phyloP scores from a whole-genome alignment of 2,888 invertebrate genomes.

The Syrista parreyssii region DNA sequence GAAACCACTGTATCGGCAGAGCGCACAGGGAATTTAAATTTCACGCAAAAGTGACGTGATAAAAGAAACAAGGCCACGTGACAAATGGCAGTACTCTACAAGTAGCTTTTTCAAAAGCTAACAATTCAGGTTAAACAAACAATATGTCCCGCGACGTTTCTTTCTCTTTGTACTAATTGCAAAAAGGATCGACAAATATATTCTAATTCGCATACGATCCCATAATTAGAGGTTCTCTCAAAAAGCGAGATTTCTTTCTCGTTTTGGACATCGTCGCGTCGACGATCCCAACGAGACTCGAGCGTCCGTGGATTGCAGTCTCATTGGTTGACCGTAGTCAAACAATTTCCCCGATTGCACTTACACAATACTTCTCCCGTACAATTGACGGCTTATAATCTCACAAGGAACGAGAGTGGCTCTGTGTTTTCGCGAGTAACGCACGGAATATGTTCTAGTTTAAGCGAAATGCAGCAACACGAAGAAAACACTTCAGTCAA shows the following conservation, averaged over 20 bases:
- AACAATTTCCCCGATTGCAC: slow-evolving; percentile 5
- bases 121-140: slow-evolving; percentile 24
- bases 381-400: not conserved
- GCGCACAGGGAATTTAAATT: slow-evolving; percentile 37
- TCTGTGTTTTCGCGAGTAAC: not conserved
- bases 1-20: not conserved
- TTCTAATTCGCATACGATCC: not conserved
- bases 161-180: not conserved
- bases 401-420: not conserved
- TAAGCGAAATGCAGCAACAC: slow-evolving; percentile 24
- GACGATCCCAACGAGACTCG: slow-evolving; percentile 12
- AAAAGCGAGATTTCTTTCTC: slow-evolving; percentile 18
- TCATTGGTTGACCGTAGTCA: slow-evolving; percentile 25
- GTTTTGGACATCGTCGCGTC: slow-evolving; percentile 35
- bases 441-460: slow-evolving; percentile 12
- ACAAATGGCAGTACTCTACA: slow-evolving; percentile 38
- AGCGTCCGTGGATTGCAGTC: slow-evolving; percentile 32
- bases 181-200: not conserved
- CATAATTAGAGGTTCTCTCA: not conserved
- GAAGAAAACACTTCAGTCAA: slow-evolving; percentile 46
- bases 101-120: slow-evolving; percentile 15
- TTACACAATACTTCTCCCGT: not conserved
- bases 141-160: not conserved
- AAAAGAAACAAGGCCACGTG: slow-evolving; percentile 44
- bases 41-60: slow-evolving; percentile 45